Percentiles rank a stretch among this genome's conserved stretches.
Evolutionary conservation across 2,113 vertebrate genomes (phyloP).

Genomic region (Madoqua kirkii): DNA sequence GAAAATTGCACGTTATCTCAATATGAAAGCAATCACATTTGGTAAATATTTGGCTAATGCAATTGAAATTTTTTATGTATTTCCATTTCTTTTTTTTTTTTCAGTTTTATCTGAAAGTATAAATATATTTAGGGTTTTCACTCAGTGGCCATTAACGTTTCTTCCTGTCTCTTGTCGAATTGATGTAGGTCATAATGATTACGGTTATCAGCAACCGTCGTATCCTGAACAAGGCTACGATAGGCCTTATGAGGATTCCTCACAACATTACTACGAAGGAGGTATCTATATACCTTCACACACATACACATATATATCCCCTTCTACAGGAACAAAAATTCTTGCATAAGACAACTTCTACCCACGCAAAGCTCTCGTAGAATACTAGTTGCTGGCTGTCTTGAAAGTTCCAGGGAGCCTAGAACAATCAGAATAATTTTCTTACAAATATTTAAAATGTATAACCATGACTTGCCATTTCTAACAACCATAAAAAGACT

Average conservation of each 20-base stretch:
- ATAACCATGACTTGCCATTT: constrained; percentile 81
- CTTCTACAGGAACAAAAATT: constrained; percentile 74
- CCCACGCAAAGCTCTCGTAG: constrained; percentile 82
- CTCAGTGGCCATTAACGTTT: constrained; percentile 90
- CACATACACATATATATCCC: constrained; percentile 74
- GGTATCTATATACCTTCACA: constrained; percentile 93
- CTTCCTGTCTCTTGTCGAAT: constrained; percentile 93
- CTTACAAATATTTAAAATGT: constrained; percentile 81
- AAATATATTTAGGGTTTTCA: constrained; percentile 84
- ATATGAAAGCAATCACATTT: constrained; percentile 80
- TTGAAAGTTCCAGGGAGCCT: constrained; percentile 77
- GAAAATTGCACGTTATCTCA: constrained; percentile 75
- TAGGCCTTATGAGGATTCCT: constrained; percentile 93
- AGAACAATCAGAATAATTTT: constrained; percentile 77
- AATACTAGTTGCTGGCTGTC: constrained; percentile 83
- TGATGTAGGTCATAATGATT: constrained; percentile 93
- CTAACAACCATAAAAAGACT: constrained; percentile 86
- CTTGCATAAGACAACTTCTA: constrained; percentile 76
- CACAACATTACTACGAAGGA: constrained; percentile 93
- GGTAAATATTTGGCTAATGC: constrained; percentile 82
- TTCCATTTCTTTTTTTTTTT: constrained; percentile 81
- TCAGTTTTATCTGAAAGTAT: constrained; percentile 84
- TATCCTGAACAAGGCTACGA: constrained; percentile 93
- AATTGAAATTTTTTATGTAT: constrained; percentile 83
- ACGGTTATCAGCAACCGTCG: constrained; percentile 93